Percentiles rank a stretch among this genome's conserved stretches.
phyloP scores from a whole-genome alignment of 2,797 vertebrate genomes.

The Diplodus sargus region DNA sequence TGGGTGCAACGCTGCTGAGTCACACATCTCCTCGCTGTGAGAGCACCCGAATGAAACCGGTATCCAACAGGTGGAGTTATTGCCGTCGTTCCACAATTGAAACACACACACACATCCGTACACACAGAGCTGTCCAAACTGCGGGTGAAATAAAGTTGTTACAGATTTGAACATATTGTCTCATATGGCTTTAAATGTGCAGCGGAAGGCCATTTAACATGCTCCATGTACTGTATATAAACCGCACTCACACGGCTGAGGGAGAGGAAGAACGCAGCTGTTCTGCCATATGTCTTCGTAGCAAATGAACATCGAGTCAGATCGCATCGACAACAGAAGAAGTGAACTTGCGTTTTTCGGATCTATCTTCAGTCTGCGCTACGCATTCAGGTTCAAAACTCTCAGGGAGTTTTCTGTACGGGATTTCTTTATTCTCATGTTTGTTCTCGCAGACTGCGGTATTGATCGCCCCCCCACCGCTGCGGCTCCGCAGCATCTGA shows the following conservation, averaged over 20 bases:
- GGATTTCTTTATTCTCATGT: slow-evolving; percentile 4
- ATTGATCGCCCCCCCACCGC: slow-evolving; percentile 11
- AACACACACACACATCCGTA: neutral
- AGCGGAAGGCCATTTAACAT: neutral
- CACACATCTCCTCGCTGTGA: slow-evolving; percentile 41
- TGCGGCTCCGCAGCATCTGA: slow-evolving; percentile 12
- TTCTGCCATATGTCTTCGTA: slow-evolving; percentile 33
- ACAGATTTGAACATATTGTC: slow-evolving; percentile 8
- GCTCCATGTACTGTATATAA: slow-evolving; percentile 20
- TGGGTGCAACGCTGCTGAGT: slow-evolving; percentile 42
- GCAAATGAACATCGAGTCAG: slow-evolving; percentile 20
- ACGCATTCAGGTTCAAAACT: neutral
- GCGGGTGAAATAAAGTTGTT: neutral
- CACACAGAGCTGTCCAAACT: neutral
- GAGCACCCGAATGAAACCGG: slow-evolving; percentile 14
- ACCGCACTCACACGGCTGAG: slow-evolving; percentile 1
- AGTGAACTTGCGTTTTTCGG: neutral
- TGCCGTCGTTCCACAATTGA: slow-evolving; percentile 27
- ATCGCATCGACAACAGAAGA: neutral
- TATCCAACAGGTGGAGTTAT: slow-evolving; percentile 49
- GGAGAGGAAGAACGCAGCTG: slow-evolving; percentile 16
- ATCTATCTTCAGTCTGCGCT: neutral
- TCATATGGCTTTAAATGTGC: neutral
- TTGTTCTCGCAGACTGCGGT: slow-evolving; percentile 5
- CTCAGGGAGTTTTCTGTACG: neutral